These are phyloP conservation scores for Cyphomyrmex costatus DNA, from an alignment of 1,140 invertebrate species.

Conservation along the genomic window DNA sequence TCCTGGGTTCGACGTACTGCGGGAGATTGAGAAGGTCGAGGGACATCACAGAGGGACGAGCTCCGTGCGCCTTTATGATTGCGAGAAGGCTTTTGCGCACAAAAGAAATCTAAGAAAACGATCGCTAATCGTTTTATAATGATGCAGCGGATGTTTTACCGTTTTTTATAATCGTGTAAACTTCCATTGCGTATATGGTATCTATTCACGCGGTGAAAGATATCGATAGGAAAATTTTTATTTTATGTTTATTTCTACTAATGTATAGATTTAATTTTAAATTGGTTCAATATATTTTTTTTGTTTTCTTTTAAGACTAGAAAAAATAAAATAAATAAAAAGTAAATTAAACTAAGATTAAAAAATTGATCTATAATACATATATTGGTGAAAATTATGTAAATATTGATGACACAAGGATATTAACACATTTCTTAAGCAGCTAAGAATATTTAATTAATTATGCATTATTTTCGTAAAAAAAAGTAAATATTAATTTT, in stretches of 20 bases:
- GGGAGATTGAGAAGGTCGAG: slow-evolving; percentile 30
- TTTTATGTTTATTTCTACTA: background rate
- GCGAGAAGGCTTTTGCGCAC: slow-evolving; percentile 15
- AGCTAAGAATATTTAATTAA: background rate
- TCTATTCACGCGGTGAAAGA: background rate
- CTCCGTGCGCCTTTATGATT: background rate
- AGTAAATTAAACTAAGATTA: no score
- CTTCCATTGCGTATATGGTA: background rate
- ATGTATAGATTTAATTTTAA: no score
- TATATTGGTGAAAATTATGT: background rate
- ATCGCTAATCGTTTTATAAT: slow-evolving; percentile 58
- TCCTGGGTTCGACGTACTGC: slow-evolving; percentile 37
- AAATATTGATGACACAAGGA: background rate
- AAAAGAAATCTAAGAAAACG: slow-evolving; percentile 2
- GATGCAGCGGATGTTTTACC: slow-evolving; percentile 15
- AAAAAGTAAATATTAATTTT: background rate
- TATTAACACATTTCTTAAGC: background rate
- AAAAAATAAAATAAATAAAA: no score
- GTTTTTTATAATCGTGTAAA: background rate
- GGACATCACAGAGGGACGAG: slow-evolving; percentile 27
- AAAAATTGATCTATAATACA: no score
- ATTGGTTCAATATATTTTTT: no score
- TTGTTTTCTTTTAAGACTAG: no score
- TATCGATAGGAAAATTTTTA: background rate
- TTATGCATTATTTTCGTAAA: background rate